A percentile compares a stretch with the other conserved stretches of the same genome.
phyloP scores from a whole-genome alignment of 2,113 vertebrate genomes.

The Grammomys surdaster region DNA sequence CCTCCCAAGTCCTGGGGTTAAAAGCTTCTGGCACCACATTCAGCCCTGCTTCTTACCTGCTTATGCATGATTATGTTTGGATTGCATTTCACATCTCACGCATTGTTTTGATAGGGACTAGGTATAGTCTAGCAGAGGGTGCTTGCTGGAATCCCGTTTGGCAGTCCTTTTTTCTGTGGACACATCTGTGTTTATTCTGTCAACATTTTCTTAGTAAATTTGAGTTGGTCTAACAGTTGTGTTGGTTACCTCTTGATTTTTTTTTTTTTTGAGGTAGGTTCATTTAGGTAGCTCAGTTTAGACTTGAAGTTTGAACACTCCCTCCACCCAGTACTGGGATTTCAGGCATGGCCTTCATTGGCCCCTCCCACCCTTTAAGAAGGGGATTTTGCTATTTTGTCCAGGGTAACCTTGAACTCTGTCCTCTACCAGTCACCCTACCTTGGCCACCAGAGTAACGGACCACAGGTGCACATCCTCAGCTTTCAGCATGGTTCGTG shows the following conservation, averaged over 20 bases:
- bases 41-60: neutral
- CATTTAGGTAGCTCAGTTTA: neutral
- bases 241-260: neutral
- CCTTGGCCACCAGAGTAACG: neutral
- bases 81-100: neutral
- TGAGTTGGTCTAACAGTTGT: neutral
- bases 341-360: neutral
- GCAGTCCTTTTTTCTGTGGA: constrained; percentile 33
- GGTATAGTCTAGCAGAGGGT: neutral
- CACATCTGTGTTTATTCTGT: constrained; percentile 51
- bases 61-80: neutral
- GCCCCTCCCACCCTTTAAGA: neutral
- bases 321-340: neutral
- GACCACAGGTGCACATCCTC: neutral
- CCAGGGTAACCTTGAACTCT: neutral
- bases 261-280: neutral
- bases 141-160: neutral
- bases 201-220: constrained; percentile 31
- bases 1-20: neutral
- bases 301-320: neutral
- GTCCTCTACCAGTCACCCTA: neutral
- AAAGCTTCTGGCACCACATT: neutral
- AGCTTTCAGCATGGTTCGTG: neutral
- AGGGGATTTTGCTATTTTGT: neutral
- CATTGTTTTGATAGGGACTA: neutral